Base-by-base conservation (phyloP, 2,113 vertebrate genomes). In the Cottus gobio region DNA sequence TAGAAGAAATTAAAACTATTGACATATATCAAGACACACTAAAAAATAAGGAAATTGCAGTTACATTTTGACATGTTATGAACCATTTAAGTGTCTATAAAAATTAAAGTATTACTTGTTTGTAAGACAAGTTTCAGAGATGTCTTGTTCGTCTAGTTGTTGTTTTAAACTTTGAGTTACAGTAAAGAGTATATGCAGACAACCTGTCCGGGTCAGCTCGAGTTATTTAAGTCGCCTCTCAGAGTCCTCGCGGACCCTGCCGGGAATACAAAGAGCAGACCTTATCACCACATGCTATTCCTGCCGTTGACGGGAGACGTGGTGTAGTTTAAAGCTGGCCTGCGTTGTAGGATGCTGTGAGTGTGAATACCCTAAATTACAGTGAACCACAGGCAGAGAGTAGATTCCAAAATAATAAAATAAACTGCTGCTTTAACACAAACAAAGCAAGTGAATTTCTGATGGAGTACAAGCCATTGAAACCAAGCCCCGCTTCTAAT, bases 311-410 rank as follows among this genome's bases (percentile, higher is more conserved):
- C 79, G 70, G 84, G 85, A 84, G 70, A 67, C 69, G 85, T 80
- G 64, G 50, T 73, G 83, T 56, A 84, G 86, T 74, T 87, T 85
- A 83, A 86, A 82, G 48, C 62, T 77, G 90, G 83, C 86, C 85
- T 75, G 63, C 12, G 1, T 67, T 61, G 46, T 65, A 70, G 66
- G 78, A 87, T 62, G 86, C 86, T 89, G 90, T n/a, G 83, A 86
- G 90, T 87, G 90, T 91, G 86, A 93, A 91, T 87, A 84, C 83
- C 72, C 66, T 84, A 77, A 91, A 91, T 92, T 89, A 87, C 80
- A 79, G 77, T 63, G 68, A 87, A 87, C 86, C 88, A 77, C 88
- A 85, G 83, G 90, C 54, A 84, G 50, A 22, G 0, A 34, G 24
- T 44, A 28, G 60, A 83, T 28, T 91, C 83, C 83, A 85, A 87